Evolutionary conservation across 2,888 invertebrate genomes (phyloP), one percentile per base, ranked within the genome.

Genomic region (Meganola albula): DNA sequence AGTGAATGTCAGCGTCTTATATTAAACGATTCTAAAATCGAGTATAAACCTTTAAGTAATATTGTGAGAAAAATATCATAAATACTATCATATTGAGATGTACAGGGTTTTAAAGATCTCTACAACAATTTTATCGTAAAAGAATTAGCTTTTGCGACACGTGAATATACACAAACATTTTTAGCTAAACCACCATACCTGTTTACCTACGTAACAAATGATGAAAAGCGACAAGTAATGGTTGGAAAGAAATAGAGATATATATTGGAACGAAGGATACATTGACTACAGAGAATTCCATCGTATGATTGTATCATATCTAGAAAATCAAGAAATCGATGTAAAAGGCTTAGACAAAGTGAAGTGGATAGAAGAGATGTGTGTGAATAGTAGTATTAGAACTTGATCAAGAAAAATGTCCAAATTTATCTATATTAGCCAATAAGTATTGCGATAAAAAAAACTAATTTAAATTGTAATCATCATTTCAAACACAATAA

Each of bases 231-330:
- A 6, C 16, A 16, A 6, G 16, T 16, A 10, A 10, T 34, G 27
- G 34, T 7, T 31, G 3, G 26, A 31, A 31, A 26, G 11, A 14
- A 27, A 27, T n/a, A 13, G 18, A n/a, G 33, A 27, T 2, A 27
- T 33, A 12, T 10, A 12, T 7, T 33, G 27, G 32, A 33, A 8
- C 4, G 27, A 27, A 6, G 27, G 27, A 8, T 27, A 27, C 8
- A 7, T 22, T 1, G 22, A 22, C 12, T 28, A 28, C 10, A 28
- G 8, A 28, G 22, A 28, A 10, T 22, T 22, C 8, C 13, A 9
- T 10, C 24, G 24, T 8, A 12, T 24, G 11, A 24, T 24, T 7
- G 12, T 24, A 10, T 12, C 10, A 10, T 24, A 24, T 12, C 8
- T 24, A 24, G 10, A 22, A 10, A 22, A 22, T 23, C 21, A 22